Base-by-base conservation (phyloP, 2,888 invertebrate genomes). In the Chrysolina oricalcia region DNA sequence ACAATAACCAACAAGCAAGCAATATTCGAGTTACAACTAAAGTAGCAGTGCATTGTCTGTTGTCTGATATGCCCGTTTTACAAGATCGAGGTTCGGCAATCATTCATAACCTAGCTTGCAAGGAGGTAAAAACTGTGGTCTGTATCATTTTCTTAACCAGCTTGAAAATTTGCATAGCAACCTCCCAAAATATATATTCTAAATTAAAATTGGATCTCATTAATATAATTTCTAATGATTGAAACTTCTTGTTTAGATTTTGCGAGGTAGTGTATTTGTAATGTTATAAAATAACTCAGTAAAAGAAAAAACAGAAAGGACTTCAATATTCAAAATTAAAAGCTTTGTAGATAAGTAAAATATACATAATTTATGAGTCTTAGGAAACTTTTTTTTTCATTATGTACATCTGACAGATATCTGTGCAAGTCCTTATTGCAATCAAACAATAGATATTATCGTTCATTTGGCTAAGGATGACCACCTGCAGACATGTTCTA, bases 51-150 rank as follows among this genome's bases (percentile, higher is more conserved):
- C 96, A 97, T 89, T 93, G 94, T 78, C 89, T 96, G 81, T 91
- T 97, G 50, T 93, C 95, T 21, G 94, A 94, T 76, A 92, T 92
- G 73, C 88, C 91, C 17, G 92, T 91, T 80, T 90, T 97, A 82
- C 95, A 95, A 86, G 95, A 96, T 81, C 90, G 93, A 79, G 97
- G 97, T 78, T 93, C 96, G 1, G 96, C 96, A 83, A 94, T 97
- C 80, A 92, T 97, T 83, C 94, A 96, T 90, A 97, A 97, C 90
- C 91, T 97, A 85, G 96, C 96, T 88, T 94, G 95, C 92, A 97
- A 97, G 94, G 97, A 97, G 94, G 97, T 97, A 92, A 97, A 97
- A 93, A 96, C 97, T 89, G 97, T 97, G 95, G 97, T 97, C 94
- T 92, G 96, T 95, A 94, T 93, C 92, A 87, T 86, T 83, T 82